These are phyloP conservation scores for Dryobotodes eremita DNA, from an alignment of 2,888 invertebrate genomes.

Conservation along the genomic window DNA sequence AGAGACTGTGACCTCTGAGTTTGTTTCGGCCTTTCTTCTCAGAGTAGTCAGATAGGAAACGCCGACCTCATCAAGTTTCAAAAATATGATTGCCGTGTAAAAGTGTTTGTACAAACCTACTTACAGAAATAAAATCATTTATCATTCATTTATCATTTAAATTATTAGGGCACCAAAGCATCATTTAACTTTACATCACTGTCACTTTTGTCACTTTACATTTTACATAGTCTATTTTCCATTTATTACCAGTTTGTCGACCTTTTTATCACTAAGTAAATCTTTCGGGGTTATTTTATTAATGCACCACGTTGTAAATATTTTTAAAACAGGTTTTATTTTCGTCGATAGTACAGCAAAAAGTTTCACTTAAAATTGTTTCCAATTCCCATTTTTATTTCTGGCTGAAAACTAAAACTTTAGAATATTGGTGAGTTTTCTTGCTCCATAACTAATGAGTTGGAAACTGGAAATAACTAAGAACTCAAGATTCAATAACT, in stretches of 20 bases:
- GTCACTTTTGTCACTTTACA: no score
- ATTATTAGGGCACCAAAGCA: not conserved
- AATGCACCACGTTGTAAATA: not conserved
- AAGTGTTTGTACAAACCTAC: no score
- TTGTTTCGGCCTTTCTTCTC: no score
- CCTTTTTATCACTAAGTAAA: not conserved
- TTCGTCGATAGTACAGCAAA: not conserved
- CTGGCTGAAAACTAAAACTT: not conserved
- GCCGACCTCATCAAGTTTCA: no score
- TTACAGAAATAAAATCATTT: no score
- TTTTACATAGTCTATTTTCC: not conserved
- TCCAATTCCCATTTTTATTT: not conserved
- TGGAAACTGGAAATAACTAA: not conserved
- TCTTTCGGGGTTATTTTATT: not conserved
- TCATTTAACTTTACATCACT: no score
- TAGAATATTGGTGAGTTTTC: not conserved
- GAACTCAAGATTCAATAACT: not conserved
- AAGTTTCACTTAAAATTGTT: not conserved
- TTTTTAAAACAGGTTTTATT: not conserved
- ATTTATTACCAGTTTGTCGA: not conserved
- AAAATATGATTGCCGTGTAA: no score
- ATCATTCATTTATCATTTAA: no score
- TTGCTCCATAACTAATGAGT: not conserved
- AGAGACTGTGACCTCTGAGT: no score
- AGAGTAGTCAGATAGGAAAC: no score